Conservation (phyloP, 2,888 invertebrate genomes). For the Aphodius sticticus region DNA sequence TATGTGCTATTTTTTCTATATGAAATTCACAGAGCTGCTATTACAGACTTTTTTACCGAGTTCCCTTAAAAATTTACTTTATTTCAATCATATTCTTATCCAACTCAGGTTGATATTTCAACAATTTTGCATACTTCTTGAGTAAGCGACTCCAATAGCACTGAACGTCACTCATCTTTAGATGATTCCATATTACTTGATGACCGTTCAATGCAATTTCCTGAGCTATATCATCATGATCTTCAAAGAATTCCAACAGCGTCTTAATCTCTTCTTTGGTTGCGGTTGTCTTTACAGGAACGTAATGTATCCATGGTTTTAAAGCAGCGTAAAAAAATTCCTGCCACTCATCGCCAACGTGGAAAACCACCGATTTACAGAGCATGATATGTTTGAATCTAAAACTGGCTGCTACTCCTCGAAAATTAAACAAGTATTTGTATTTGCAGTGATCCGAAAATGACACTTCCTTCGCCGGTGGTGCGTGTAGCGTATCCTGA, state of each 20-base stretch:
- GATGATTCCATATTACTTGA: constrained; percentile 82
- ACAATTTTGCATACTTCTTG: constrained; percentile 74
- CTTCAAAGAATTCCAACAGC: constrained; percentile 76
- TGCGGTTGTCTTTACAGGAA: constrained; percentile 77
- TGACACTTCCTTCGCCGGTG: constrained; percentile 86
- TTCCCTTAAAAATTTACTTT: constrained; percentile 27
- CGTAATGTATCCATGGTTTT: constrained; percentile 95
- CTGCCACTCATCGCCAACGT: constrained; percentile 92
- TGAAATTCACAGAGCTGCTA: background rate
- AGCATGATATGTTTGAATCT: constrained; percentile 95
- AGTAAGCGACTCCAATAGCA: constrained; percentile 90
- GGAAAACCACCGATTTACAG: constrained; percentile 91
- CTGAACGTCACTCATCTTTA: constrained; percentile 80
- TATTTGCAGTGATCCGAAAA: constrained; percentile 93
- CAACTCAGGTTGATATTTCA: constrained; percentile 71
- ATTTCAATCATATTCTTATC: constrained; percentile 69
- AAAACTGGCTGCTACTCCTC: constrained; percentile 97
- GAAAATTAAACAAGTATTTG: constrained; percentile 94
- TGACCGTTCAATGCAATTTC: constrained; percentile 86
- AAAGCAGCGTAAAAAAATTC: constrained; percentile 94
- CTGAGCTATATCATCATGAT: constrained; percentile 76
- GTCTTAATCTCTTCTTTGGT: constrained; percentile 74
- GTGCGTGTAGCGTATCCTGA: constrained; percentile 85
- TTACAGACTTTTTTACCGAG: background rate
- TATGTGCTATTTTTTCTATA: too few relatives aligned